phyloP scores from a whole-genome alignment of 2,797 vertebrate species.

The Sylvia borin region DNA sequence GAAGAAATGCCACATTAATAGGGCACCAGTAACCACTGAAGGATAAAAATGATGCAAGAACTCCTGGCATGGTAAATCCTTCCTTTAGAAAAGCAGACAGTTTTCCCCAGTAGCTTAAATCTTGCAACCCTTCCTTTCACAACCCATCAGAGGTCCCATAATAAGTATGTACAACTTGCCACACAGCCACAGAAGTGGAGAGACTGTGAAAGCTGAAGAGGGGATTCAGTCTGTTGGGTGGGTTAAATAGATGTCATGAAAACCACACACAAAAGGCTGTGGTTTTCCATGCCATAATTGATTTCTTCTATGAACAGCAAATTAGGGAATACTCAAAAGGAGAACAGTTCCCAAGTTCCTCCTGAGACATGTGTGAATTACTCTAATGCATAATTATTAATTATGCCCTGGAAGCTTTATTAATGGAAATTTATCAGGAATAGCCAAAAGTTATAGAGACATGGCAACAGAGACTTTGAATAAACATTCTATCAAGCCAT shows the following conservation, averaged over 20 bases:
- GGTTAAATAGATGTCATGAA: neutral
- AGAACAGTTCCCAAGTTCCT: neutral
- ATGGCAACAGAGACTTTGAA: neutral
- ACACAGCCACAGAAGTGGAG: neutral
- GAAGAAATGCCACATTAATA: slow-evolving; percentile 31
- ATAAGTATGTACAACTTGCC: neutral
- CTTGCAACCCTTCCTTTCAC: neutral
- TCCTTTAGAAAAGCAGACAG: neutral
- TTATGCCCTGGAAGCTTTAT: neutral
- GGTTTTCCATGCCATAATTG: neutral
- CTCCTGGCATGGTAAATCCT: neutral
- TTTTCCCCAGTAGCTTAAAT: slow-evolving; percentile 1
- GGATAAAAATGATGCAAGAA: slow-evolving; percentile 1
- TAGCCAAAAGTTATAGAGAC: neutral
- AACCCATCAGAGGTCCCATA: neutral
- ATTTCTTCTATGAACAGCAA: neutral
- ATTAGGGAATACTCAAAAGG: neutral
- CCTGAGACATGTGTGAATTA: neutral
- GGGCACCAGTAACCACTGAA: neutral
- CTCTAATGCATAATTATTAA: neutral
- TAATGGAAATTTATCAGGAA: neutral
- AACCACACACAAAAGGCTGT: slow-evolving; percentile 1
- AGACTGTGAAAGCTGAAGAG: neutral
- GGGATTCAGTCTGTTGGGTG: neutral
- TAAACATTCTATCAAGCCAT: neutral